These are phyloP conservation scores for Podocnemis expansa DNA, from an alignment of 2,113 vertebrate genomes.

Conservation along the genomic window DNA sequence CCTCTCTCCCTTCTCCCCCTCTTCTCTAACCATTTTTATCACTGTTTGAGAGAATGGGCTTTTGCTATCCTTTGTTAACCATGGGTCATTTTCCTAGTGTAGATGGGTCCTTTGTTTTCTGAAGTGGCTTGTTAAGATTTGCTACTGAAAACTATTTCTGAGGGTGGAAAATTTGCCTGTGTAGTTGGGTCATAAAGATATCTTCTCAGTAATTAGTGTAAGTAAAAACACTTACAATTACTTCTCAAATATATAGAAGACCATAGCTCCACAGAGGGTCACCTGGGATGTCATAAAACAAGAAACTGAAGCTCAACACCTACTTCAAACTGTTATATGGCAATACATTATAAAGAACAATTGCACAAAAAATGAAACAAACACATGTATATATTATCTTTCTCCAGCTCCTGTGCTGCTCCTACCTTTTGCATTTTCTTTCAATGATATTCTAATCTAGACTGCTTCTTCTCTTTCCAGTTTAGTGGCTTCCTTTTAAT, in stretches of 20 bases:
- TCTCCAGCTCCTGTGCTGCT: not conserved
- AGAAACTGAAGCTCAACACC: rapidly evolving
- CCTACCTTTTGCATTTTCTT: not conserved
- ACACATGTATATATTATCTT: not conserved
- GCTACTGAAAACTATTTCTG: conserved; percentile 44
- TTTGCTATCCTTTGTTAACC: conserved; percentile 31
- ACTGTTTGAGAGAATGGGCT: not conserved
- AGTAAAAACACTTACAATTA: not conserved
- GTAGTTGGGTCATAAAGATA: conserved; percentile 29
- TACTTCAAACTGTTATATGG: not conserved
- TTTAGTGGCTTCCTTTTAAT: not conserved
- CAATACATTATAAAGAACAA: not conserved
- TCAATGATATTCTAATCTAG: rapidly evolving
- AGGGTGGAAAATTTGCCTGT: conserved; percentile 21
- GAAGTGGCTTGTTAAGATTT: conserved; percentile 17
- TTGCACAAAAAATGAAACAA: not conserved
- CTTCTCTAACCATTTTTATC: not conserved
- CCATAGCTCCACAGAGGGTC: not conserved
- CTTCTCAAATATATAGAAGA: not conserved
- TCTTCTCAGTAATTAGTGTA: conserved; percentile 38
- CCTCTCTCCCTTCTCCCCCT: not conserved
- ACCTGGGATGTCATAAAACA: conserved; percentile 2
- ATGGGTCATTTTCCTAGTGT: not conserved
- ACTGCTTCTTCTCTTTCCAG: not conserved
- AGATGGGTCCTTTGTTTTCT: conserved; percentile 10